Evolutionary conservation across 2,113 vertebrate genomes (phyloP).

Genomic region (Chelonoidis abingdonii): DNA sequence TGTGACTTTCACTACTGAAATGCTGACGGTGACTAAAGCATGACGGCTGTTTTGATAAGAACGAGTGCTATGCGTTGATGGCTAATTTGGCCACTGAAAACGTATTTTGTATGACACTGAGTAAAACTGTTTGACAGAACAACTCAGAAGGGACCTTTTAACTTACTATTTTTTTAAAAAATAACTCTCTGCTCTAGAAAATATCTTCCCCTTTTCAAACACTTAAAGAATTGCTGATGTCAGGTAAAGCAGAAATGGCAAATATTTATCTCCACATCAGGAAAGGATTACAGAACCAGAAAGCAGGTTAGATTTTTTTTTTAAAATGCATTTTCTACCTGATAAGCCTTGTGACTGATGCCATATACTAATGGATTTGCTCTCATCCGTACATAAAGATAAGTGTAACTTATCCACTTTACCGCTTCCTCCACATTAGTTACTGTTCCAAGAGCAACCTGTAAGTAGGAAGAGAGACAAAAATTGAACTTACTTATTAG

Average conservation of each 20-base stretch:
- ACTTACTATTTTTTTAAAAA: slow-evolving; percentile 59
- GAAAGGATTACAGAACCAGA: slow-evolving; percentile 74
- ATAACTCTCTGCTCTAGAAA: slow-evolving; percentile 29
- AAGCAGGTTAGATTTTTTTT: slow-evolving; percentile 58
- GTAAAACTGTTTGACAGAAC: not conserved
- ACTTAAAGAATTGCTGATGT: slow-evolving; percentile 74
- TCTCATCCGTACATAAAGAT: slow-evolving; percentile 98
- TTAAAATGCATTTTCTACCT: slow-evolving; percentile 85
- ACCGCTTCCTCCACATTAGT: slow-evolving; percentile 98
- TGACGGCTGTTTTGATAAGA: not conserved
- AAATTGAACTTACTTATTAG: slow-evolving; percentile 62
- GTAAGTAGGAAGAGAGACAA: slow-evolving; percentile 63
- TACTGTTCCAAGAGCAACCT: slow-evolving; percentile 96
- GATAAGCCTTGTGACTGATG: slow-evolving; percentile 95
- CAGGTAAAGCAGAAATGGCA: slow-evolving; percentile 71
- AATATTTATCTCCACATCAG: slow-evolving; percentile 82
- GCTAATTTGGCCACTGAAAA: slow-evolving; percentile 26
- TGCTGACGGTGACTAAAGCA: not conserved
- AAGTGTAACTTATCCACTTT: slow-evolving; percentile 99
- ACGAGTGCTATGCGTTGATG: not conserved
- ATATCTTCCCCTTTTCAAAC: slow-evolving; percentile 59
- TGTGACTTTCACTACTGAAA: slow-evolving; percentile 26
- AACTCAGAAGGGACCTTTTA: slow-evolving; percentile 39
- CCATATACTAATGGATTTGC: slow-evolving; percentile 97
- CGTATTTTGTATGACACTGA: not conserved